phyloP scores from a whole-genome alignment of 2,113 vertebrate genomes.

The Percopsis transmontana region DNA sequence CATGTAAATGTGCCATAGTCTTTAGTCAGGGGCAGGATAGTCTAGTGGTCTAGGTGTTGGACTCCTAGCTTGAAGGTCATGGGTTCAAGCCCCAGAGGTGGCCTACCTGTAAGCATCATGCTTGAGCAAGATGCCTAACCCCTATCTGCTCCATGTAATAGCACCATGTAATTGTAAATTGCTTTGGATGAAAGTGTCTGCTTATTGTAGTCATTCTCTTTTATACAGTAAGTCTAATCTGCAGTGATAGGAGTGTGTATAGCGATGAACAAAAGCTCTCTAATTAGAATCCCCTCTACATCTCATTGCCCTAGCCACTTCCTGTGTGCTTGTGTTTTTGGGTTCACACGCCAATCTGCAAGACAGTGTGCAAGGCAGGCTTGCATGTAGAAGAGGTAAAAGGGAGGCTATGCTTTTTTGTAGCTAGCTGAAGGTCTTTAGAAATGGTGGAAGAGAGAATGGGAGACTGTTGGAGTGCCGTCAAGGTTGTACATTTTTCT shows the following conservation, averaged over 20 bases:
- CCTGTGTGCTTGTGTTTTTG: constrained; percentile 52
- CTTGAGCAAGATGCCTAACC: no score
- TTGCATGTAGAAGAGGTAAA: neutral
- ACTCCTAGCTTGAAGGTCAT: no score
- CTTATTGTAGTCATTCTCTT: neutral
- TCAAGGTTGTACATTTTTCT: constrained; percentile 59
- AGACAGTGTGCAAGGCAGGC: neutral
- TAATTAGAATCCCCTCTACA: neutral
- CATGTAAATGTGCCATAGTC: neutral
- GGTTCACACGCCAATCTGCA: neutral
- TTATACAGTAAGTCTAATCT: no score
- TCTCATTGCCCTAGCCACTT: constrained; percentile 59
- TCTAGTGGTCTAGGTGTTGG: no score
- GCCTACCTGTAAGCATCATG: no score
- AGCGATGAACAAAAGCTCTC: no score
- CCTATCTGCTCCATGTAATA: no score
- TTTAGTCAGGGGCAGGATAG: no score
- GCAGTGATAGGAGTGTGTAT: no score
- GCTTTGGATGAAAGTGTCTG: no score
- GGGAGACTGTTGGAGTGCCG: constrained; percentile 76
- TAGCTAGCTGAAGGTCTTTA: constrained; percentile 1
- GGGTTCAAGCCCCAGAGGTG: no score
- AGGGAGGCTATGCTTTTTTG: neutral
- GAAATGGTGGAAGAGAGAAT: constrained; percentile 78
- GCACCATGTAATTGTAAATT: no score